Conservation (phyloP, 2,888 invertebrate genomes). For the Campaea margaritaria region DNA sequence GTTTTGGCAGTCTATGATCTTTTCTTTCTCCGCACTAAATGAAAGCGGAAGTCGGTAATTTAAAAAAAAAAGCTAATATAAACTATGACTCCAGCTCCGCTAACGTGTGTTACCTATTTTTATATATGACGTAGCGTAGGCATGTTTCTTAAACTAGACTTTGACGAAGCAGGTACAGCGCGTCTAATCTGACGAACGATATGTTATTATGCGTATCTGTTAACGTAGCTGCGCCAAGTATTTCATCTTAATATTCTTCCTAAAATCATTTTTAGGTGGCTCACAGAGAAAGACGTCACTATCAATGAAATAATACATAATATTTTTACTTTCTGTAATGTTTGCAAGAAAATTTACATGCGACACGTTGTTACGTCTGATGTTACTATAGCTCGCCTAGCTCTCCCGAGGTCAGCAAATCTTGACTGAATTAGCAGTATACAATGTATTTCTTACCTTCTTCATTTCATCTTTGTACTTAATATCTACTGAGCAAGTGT, state of each 20-base stretch:
- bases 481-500: conserved; percentile 1
- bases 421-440: too few species aligned
- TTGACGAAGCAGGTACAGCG: neutral
- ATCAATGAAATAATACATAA: too few species aligned
- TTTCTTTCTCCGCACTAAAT: conserved; percentile 4
- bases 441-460: neutral
- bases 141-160: neutral
- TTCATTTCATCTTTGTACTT: neutral
- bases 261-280: too few species aligned
- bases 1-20: conserved; percentile 14
- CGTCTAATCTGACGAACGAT: neutral
- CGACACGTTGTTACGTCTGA: too few species aligned
- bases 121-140: neutral
- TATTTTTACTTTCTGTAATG: too few species aligned
- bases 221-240: too few species aligned
- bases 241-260: too few species aligned
- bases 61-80: conserved; percentile 5
- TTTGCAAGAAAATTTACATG: too few species aligned
- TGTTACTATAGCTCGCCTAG: too few species aligned
- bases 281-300: too few species aligned
- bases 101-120: conserved; percentile 11
- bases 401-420: too few species aligned
- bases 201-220: too few species aligned
- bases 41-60: conserved; percentile 16
- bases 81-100: conserved; percentile 2